A percentile compares a stretch with the other conserved stretches of the same genome.
Evolutionary conservation across 2,113 vertebrate genomes (phyloP).

Genomic region (Perccottus glenii): DNA sequence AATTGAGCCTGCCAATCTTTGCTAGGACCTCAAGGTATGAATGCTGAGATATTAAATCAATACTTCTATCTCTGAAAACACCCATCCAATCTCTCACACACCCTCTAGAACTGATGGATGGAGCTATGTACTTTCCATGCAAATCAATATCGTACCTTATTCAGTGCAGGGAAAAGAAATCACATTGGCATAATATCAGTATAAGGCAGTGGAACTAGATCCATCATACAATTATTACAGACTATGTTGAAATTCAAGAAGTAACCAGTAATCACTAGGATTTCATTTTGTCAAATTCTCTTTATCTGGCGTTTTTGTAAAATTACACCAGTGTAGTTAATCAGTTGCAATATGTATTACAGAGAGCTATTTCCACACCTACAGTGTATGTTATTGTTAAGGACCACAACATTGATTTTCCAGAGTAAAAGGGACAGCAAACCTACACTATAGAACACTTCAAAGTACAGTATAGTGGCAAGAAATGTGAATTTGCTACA

Average conservation of each 20-base stretch:
- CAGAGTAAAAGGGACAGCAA: background rate
- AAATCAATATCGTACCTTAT: conserved; percentile 60
- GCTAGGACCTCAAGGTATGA: conserved; percentile 57
- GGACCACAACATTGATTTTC: background rate
- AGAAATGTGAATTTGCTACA: conserved; percentile 4
- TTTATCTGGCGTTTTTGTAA: background rate
- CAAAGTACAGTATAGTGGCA: background rate
- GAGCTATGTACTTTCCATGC: conserved; percentile 56
- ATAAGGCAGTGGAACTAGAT: conserved; percentile 13
- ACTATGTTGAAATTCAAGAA: conserved; percentile 9
- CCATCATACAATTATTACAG: conserved; percentile 12
- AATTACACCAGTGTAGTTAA: background rate
- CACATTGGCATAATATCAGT: conserved; percentile 23
- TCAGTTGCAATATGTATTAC: background rate
- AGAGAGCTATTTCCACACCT: conserved; percentile 10
- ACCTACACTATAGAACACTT: background rate
- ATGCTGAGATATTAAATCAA: conserved; percentile 69
- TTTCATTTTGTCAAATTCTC: background rate
- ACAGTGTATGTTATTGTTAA: background rate
- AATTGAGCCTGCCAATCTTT: conserved; percentile 64
- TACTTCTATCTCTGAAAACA: conserved; percentile 62
- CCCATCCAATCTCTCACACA: conserved; percentile 58
- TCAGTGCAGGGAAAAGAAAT: conserved; percentile 6
- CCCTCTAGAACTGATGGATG: conserved; percentile 55
- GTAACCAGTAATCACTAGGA: background rate